These are phyloP conservation scores for Araneus ventricosus DNA, from an alignment of 1,140 invertebrate species.

Conservation along the genomic window DNA sequence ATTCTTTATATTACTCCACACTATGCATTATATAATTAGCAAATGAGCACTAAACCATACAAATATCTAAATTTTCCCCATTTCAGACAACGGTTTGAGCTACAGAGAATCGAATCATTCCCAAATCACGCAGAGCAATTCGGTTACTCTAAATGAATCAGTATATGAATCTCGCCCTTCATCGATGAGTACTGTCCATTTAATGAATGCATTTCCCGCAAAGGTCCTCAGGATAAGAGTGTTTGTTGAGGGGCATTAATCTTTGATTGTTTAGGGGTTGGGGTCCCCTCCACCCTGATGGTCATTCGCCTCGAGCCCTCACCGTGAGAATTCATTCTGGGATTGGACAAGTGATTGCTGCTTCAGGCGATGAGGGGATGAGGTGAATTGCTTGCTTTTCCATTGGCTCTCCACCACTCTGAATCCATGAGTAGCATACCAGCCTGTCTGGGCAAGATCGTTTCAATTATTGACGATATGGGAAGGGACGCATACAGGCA, in stretches of 20 bases:
- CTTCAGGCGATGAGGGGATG: background rate
- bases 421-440: background rate
- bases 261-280: background rate
- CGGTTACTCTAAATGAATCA: too few species aligned
- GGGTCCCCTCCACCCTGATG: background rate
- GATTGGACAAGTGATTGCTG: slow-evolving; percentile 33
- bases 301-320: background rate
- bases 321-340: background rate
- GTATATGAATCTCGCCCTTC: too few species aligned
- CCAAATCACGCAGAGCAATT: too few species aligned
- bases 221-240: background rate
- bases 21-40: too few species aligned
- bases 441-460: background rate
- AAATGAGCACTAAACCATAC: too few species aligned
- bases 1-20: too few species aligned
- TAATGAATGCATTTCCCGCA: too few species aligned
- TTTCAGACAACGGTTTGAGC: too few species aligned
- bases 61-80: too few species aligned
- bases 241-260: slow-evolving; percentile 9
- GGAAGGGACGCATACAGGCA: background rate
- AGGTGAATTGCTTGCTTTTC: background rate
- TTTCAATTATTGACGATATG: slow-evolving; percentile 11
- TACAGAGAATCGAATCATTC: too few species aligned
- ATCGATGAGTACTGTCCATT: too few species aligned
- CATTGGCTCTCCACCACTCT: background rate